phyloP scores from a whole-genome alignment of 2,888 invertebrate species.

The Aromia moschata region DNA sequence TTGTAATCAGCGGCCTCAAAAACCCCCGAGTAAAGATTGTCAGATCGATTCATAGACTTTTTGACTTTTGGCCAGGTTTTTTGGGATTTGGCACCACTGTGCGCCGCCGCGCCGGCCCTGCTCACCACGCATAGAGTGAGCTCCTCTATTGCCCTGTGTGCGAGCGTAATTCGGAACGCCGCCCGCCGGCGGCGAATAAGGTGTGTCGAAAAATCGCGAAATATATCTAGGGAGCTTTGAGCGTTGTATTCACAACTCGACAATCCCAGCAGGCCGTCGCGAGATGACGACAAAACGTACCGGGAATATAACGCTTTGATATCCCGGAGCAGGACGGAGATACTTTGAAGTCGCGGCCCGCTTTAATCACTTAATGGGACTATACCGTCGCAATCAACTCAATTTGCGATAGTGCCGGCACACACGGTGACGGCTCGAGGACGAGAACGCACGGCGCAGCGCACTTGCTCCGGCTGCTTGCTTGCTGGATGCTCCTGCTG shows the following conservation, averaged over 20 bases:
- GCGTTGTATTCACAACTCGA: constrained; percentile 7
- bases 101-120: too few species aligned
- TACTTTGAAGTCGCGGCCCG: constrained; percentile 19
- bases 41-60: too few species aligned
- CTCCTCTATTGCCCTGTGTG: too few species aligned
- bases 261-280: not conserved
- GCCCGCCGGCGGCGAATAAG: constrained; percentile 1
- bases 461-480: too few species aligned
- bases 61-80: too few species aligned
- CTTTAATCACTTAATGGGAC: constrained; percentile 25
- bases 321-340: constrained; percentile 12
- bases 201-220: constrained; percentile 14
- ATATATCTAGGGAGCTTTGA: constrained; percentile 6
- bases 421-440: constrained; percentile 13
- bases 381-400: constrained; percentile 21
- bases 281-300: constrained; percentile 7
- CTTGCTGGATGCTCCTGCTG: not conserved
- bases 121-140: too few species aligned
- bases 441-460: too few species aligned
- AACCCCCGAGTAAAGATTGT: too few species aligned
- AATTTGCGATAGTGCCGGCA: constrained; percentile 16
- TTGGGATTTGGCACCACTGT: too few species aligned
- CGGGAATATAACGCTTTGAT: constrained; percentile 18
- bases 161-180: too few species aligned
- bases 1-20: too few species aligned